Base-by-base conservation (phyloP, 2,113 vertebrate species). In the Bambusicola thoracicus region DNA sequence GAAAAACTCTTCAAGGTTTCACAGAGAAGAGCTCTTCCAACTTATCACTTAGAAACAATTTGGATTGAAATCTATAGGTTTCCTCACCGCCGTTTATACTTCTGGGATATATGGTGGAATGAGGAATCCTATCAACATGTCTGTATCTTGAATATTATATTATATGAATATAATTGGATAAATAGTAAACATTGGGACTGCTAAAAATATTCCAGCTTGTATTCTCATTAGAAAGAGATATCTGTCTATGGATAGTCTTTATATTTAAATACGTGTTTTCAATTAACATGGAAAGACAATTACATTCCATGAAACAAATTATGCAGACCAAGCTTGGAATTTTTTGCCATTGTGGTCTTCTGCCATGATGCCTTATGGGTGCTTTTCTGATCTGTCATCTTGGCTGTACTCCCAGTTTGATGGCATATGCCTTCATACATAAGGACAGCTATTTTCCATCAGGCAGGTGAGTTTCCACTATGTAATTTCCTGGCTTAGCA, bases 361-460 rank as follows among this genome's bases (percentile, higher is more conserved):
- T 85, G 48, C 75, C 81, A 76, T 13, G 44, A 36, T 69, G 21
- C 36, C 40, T 85, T 87, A 15, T 22, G 77, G 67, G 32, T 87
- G 30, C 43, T 38, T 87, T 95, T 92, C 87, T 95, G 87, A 3
- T 82, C 78, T 89, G 75, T 92, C 81, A 41, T 29, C 27, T 73
- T 87, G 87, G 81, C 81, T 80, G 70, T 40, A 11, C 34, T 87
- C 90, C 81, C 85, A 72, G 41, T 46, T 55, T 67, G 56, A n/a
- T 91, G 81, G 89, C 80, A 77, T 7, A 40, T 56, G 13, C 44
- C 36, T 34, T 63, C 41, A 10, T 20, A 38, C 29, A 34, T 29
- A 89, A 58, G 55, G 73, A 89, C n/a, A 30, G 27, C 36, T 53
- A 22, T 30, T 55, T 41, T 78, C 69, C 61, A 72, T 44, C 84